phyloP scores from a whole-genome alignment of 2,888 invertebrate genomes.

The Thymelicus sylvestris region DNA sequence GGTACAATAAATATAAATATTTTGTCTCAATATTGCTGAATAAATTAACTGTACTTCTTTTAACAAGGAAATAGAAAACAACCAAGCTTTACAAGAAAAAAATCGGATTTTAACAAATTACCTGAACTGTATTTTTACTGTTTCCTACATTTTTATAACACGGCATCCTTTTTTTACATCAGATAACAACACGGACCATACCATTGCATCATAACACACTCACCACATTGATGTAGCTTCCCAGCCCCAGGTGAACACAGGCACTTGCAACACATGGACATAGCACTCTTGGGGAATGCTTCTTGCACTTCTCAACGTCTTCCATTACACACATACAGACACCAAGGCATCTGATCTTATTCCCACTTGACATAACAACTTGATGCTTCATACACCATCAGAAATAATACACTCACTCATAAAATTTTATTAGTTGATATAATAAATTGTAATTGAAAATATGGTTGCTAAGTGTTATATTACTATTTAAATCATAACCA shows the following conservation, averaged over 20 bases:
- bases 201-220: slow-evolving; percentile 49
- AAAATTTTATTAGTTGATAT: slow-evolving; percentile 1
- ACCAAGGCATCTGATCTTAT: slow-evolving; percentile 47
- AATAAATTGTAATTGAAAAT: no score
- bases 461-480: neutral
- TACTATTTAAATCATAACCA: neutral
- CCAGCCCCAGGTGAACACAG: slow-evolving; percentile 43
- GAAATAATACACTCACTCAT: slow-evolving; percentile 45
- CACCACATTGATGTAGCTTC: slow-evolving; percentile 49
- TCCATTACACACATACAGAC: slow-evolving; percentile 48
- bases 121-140: neutral
- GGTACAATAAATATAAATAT: neutral
- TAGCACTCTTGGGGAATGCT: slow-evolving; percentile 34
- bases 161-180: slow-evolving; percentile 18
- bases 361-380: slow-evolving; percentile 42
- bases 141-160: slow-evolving; percentile 1
- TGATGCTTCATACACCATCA: slow-evolving; percentile 45
- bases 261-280: slow-evolving; percentile 32
- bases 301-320: slow-evolving; percentile 43
- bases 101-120: neutral
- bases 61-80: no score
- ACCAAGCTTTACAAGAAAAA: neutral
- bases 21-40: neutral
- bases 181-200: slow-evolving; percentile 44
- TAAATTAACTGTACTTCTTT: neutral